Evolutionary conservation across 2,888 invertebrate genomes (phyloP).

Genomic region (Clanis bilineata): DNA sequence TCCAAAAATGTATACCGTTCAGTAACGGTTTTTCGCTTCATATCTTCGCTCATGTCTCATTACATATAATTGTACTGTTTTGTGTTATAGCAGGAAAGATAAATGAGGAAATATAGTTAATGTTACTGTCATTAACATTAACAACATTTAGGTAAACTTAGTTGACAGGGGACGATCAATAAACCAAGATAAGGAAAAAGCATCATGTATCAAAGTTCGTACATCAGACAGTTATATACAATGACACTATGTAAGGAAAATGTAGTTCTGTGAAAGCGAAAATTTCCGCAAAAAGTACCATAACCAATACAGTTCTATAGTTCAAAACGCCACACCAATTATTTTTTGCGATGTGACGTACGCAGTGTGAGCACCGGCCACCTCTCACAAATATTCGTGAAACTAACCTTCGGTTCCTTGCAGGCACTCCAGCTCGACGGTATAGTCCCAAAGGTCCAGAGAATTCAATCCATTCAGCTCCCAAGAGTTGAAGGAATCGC

Average conservation of each 20-base stretch:
- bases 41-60: background rate
- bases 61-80: background rate
- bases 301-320: conserved; percentile 45
- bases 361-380: conserved; percentile 26
- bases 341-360: conserved; percentile 51
- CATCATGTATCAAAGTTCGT: too few relatives aligned
- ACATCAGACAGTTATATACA: background rate
- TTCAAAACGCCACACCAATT: conserved; percentile 39
- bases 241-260: background rate
- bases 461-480: conserved; percentile 84
- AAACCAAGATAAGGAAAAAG: too few relatives aligned
- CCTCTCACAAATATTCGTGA: conserved; percentile 67
- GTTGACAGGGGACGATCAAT: background rate
- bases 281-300: conserved; percentile 17
- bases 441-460: conserved; percentile 92
- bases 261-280: conserved; percentile 2
- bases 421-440: conserved; percentile 90
- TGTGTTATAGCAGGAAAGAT: background rate
- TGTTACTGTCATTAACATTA: background rate
- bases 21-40: background rate
- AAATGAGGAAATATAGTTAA: background rate
- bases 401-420: conserved; percentile 88
- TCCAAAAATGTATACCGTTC: background rate
- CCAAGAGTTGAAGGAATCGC: conserved; percentile 77
- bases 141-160: background rate